Conservation (phyloP, 2,888 invertebrate species). For the Tipula helvola region DNA sequence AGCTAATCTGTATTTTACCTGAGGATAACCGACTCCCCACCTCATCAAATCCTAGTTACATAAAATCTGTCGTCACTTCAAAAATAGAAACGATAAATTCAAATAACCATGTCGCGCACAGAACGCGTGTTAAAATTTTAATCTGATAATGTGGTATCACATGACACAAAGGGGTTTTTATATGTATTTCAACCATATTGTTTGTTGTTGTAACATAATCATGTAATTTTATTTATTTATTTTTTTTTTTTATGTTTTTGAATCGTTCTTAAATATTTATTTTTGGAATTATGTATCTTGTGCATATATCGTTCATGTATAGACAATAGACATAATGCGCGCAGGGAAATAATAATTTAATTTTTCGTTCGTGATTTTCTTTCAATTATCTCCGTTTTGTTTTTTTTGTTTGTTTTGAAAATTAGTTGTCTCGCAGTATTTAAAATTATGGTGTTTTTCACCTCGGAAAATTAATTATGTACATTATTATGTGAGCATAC, state of each 20-base stretch:
- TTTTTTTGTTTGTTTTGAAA: not conserved
- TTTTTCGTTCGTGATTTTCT: not conserved
- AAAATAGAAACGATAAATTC: not conserved
- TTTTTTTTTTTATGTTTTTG: not conserved
- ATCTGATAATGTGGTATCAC: constrained; percentile 10
- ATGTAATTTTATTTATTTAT: not conserved
- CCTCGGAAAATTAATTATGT: not conserved
- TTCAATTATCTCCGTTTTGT: not conserved
- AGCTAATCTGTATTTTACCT: too few relatives aligned
- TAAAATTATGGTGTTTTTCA: not conserved
- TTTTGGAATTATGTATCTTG: not conserved
- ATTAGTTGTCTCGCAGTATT: not conserved
- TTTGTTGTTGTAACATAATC: constrained; percentile 6
- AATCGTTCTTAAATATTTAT: not conserved
- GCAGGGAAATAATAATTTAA: not conserved
- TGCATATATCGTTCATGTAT: not conserved
- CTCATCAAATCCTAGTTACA: not conserved
- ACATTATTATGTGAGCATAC: not conserved
- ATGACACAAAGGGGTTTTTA: constrained; percentile 10
- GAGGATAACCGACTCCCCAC: not conserved
- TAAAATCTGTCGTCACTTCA: not conserved
- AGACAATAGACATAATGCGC: not conserved
- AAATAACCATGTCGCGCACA: not conserved
- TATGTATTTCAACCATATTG: not conserved
- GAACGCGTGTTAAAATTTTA: not conserved